phyloP scores from a whole-genome alignment of 2,797 vertebrate genomes.

The Diplodus sargus region DNA sequence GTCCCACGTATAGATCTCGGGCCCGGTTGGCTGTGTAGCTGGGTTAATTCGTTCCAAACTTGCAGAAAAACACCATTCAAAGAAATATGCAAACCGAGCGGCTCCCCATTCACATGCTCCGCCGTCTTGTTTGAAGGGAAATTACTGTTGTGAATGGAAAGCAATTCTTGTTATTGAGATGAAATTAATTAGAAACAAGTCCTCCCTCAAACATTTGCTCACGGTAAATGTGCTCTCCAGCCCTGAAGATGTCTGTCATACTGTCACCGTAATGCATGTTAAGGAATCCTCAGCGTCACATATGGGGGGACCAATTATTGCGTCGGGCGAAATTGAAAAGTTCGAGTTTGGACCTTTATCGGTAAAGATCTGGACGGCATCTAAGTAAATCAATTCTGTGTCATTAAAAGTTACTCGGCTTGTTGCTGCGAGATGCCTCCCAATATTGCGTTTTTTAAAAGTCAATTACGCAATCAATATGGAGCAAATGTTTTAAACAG shows the following conservation, averaged over 20 bases:
- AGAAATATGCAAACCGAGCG: conserved; percentile 21
- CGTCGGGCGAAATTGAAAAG: conserved; percentile 60
- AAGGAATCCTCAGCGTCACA: conserved; percentile 31
- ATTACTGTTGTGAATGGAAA: conserved; percentile 28
- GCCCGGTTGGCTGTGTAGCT: conserved; percentile 17
- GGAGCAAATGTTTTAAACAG: conserved; percentile 74
- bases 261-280: conserved; percentile 28
- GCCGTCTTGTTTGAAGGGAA: conserved; percentile 30
- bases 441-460: conserved; percentile 80
- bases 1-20: conserved; percentile 35
- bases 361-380: conserved; percentile 57
- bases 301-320: conserved; percentile 29
- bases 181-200: conserved; percentile 53
- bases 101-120: not conserved
- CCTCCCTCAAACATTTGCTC: conserved; percentile 39
- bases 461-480: conserved; percentile 78
- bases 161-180: conserved; percentile 35
- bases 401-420: conserved; percentile 76
- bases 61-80: conserved; percentile 24
- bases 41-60: conserved; percentile 33
- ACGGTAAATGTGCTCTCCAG: conserved; percentile 13
- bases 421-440: conserved; percentile 63
- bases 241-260: conserved; percentile 38
- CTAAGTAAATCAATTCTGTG: conserved; percentile 73
- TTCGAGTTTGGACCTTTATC: conserved; percentile 63